Evolutionary conservation across 2,888 invertebrate species (phyloP).

Genomic region (Lamellibrachia satsuma): DNA sequence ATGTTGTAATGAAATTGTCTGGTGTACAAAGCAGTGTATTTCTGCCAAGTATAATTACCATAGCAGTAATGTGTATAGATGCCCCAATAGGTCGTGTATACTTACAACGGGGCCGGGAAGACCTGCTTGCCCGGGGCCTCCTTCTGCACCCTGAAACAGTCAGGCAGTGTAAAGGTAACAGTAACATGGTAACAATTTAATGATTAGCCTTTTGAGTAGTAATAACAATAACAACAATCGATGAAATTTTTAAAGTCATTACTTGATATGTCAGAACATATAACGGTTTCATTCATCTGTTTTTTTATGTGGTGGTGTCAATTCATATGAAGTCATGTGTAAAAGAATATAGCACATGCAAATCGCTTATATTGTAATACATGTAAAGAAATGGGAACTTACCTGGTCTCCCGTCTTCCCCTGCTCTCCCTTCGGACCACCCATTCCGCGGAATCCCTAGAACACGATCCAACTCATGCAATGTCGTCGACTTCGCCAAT

Average conservation of each 20-base stretch:
- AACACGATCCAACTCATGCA: not conserved
- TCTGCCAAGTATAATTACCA: not conserved
- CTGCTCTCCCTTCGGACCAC: slow-evolving; percentile 43
- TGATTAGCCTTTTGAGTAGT: not conserved
- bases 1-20: not conserved
- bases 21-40: not conserved
- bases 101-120: slow-evolving; percentile 17
- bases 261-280: too few species aligned
- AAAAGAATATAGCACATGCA: not conserved
- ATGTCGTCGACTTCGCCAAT: not conserved
- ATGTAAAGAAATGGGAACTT: not conserved
- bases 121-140: slow-evolving; percentile 23
- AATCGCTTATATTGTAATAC: not conserved
- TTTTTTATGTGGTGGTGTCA: not conserved
- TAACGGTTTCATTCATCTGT: not conserved
- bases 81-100: not conserved
- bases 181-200: not conserved
- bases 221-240: not conserved
- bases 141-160: slow-evolving; percentile 19
- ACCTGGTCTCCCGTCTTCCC: slow-evolving; percentile 40
- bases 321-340: not conserved
- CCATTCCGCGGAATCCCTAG: slow-evolving; percentile 40
- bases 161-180: not conserved
- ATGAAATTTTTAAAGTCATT: too few species aligned
- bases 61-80: not conserved